A percentile compares a stretch with the other conserved stretches of the same genome.
Evolutionary conservation across 2,113 vertebrate species (phyloP).

Genomic region (Lepus europaeus): DNA sequence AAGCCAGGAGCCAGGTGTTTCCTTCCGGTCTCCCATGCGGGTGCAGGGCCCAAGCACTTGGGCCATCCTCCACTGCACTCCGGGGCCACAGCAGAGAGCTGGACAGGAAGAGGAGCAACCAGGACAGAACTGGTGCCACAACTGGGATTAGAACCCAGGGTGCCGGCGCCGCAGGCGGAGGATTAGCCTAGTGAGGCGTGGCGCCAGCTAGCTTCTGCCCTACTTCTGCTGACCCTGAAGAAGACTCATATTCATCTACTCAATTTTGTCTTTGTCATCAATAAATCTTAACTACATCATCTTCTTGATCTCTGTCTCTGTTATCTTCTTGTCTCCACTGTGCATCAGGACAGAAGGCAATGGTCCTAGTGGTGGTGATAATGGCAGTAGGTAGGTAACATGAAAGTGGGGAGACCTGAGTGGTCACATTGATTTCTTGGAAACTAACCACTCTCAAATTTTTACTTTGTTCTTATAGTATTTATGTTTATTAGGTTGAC

Average conservation of each 20-base stretch:
- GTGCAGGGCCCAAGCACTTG: no score
- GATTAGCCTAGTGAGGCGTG: no score
- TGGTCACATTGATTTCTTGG: constrained; percentile 5
- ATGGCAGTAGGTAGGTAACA: neutral
- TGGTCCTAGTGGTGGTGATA: neutral
- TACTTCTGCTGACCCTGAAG: neutral
- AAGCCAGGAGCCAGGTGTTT: no score
- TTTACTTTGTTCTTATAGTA: constrained; percentile 21
- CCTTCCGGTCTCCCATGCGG: no score
- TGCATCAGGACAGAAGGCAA: neutral
- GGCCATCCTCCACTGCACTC: no score
- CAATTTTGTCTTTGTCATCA: neutral
- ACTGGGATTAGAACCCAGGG: no score
- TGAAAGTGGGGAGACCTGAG: neutral
- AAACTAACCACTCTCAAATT: neutral
- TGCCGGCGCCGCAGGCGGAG: no score
- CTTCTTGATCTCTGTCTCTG: constrained; percentile 5
- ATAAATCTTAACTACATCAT: neutral
- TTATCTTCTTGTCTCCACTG: neutral
- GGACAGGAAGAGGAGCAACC: no score
- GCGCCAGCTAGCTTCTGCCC: neutral
- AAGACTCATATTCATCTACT: neutral
- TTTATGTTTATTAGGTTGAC: neutral
- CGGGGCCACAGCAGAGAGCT: no score
- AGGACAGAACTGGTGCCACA: no score